Evolutionary conservation across 1,140 invertebrate species (phyloP).

Genomic region (Sipha flava): DNA sequence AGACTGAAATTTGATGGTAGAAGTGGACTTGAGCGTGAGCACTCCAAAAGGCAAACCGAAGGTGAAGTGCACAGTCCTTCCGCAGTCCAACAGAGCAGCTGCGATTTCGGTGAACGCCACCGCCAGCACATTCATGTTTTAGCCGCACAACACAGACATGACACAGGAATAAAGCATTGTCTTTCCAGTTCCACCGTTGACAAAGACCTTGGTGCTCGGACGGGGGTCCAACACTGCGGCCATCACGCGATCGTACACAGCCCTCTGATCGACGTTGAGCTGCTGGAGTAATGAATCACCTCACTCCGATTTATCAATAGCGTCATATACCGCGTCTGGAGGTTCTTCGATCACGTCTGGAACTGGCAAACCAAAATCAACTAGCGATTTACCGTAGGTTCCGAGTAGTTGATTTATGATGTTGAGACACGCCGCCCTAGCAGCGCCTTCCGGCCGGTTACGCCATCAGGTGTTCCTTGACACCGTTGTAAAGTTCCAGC

Average conservation of each 20-base stretch:
- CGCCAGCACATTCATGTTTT: constrained; percentile 8
- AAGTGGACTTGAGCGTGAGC: background rate
- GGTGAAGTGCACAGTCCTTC: constrained; percentile 39
- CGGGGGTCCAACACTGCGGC: background rate
- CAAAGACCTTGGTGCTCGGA: background rate
- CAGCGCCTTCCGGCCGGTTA: background rate
- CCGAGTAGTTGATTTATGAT: background rate
- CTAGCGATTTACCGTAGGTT: background rate
- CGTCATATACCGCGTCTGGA: constrained; percentile 36
- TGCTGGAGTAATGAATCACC: background rate
- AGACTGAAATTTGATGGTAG: background rate
- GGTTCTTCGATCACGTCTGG: background rate
- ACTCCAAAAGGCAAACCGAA: constrained; percentile 33
- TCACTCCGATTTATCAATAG: constrained; percentile 41
- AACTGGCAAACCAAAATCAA: background rate
- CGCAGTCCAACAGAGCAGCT: constrained; percentile 37
- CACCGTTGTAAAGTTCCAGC: background rate
- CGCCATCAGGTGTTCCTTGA: background rate
- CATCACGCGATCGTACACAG: background rate
- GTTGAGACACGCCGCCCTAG: background rate
- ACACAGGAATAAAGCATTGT: constrained; percentile 36
- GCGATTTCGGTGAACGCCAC: constrained; percentile 42
- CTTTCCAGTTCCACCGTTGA: constrained; percentile 41
- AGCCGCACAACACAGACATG: constrained; percentile 18
- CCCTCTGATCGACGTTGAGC: background rate